phyloP scores from a whole-genome alignment of 1,140 invertebrate species.

The Bombyx mandarina region DNA sequence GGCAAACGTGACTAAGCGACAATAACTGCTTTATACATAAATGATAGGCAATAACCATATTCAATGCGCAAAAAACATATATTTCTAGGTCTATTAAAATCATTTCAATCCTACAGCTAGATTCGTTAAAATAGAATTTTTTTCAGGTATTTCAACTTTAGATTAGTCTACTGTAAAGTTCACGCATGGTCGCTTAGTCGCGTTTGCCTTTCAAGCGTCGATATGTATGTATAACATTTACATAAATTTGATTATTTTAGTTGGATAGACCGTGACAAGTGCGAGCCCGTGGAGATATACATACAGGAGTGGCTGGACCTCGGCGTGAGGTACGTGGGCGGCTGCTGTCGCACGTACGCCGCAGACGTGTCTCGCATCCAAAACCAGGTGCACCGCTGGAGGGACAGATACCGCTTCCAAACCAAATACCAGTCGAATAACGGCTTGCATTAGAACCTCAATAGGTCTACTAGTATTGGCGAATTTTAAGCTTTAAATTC shows the following conservation, averaged over 20 bases:
- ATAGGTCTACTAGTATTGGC: background rate
- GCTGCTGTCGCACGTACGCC: conserved; percentile 79
- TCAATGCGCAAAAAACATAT: too few relatives aligned
- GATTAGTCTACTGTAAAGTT: too few relatives aligned
- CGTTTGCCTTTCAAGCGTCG: too few relatives aligned
- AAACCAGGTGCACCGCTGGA: conserved; percentile 72
- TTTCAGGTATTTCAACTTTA: too few relatives aligned
- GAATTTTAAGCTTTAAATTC: too few relatives aligned
- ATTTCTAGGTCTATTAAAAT: too few relatives aligned
- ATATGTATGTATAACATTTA: background rate
- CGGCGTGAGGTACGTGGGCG: conserved; percentile 77
- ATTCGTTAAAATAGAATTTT: too few relatives aligned
- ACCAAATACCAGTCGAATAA: conserved; percentile 20
- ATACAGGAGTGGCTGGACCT: conserved; percentile 75
- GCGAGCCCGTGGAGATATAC: conserved; percentile 71
- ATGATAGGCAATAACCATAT: too few relatives aligned
- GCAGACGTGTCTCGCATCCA: conserved; percentile 73
- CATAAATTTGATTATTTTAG: conserved; percentile 36
- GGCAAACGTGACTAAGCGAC: too few relatives aligned
- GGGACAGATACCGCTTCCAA: conserved; percentile 49
- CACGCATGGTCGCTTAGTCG: too few relatives aligned
- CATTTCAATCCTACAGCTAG: too few relatives aligned
- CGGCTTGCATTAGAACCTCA: background rate
- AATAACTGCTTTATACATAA: too few relatives aligned
- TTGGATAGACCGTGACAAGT: conserved; percentile 74